Conservation (phyloP, 2,888 invertebrate genomes). For the Strigamia transsilvanica region DNA sequence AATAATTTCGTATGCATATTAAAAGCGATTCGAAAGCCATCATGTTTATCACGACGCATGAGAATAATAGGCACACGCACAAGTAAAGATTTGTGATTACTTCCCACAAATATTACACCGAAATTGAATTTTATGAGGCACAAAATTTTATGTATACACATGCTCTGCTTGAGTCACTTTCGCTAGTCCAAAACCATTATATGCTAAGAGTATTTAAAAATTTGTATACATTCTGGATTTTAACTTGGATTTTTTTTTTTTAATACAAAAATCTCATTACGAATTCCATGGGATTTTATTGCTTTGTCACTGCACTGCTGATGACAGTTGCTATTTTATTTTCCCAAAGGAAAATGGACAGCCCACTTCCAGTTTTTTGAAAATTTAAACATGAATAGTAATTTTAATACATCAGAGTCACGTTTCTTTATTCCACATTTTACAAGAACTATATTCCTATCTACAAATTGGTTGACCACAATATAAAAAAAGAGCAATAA, state of each 20-base stretch:
- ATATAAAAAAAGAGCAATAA: neutral
- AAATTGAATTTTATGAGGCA: constrained; percentile 48
- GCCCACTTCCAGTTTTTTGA: neutral
- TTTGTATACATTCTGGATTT: neutral
- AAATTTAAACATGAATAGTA: constrained; percentile 1
- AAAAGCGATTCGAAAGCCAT: constrained; percentile 11
- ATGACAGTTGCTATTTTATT: constrained; percentile 29
- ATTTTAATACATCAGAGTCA: neutral
- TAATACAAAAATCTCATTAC: constrained; percentile 3
- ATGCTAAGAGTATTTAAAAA: neutral
- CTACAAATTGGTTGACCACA: neutral
- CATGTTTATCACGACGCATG: neutral
- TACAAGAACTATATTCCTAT: neutral
- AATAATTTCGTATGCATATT: constrained; percentile 21
- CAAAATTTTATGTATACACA: neutral
- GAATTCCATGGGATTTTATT: constrained; percentile 30
- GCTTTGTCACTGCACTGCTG: constrained; percentile 38
- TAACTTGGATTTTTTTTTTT: neutral
- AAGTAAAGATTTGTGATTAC: neutral
- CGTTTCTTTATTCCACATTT: neutral
- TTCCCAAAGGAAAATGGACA: constrained; percentile 9
- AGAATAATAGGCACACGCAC: neutral
- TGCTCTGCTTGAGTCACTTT: neutral
- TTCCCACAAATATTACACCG: constrained; percentile 15
- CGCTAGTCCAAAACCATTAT: neutral